Conservation (phyloP, 2,113 vertebrate genomes). For the Tinamus guttatus region DNA sequence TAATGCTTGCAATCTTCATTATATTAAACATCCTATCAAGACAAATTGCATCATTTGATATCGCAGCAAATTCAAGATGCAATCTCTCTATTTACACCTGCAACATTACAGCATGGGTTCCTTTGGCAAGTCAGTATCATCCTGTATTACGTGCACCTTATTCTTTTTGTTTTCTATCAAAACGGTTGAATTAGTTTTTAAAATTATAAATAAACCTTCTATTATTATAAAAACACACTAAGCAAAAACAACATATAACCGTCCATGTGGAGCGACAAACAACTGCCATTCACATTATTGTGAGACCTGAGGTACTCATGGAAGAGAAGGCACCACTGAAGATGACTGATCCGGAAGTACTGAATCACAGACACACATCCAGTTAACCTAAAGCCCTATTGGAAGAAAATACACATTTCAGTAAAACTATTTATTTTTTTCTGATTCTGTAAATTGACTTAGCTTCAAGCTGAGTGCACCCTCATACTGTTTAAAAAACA, state of each 20-base stretch:
- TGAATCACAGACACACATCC: constrained; percentile 14
- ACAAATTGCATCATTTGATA: not conserved
- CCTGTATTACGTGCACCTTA: not conserved
- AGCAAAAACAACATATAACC: constrained; percentile 58
- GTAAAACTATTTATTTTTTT: not conserved
- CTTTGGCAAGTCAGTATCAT: constrained; percentile 37
- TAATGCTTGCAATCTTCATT: not conserved
- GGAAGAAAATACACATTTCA: constrained; percentile 62
- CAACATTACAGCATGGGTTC: not conserved
- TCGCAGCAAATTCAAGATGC: not conserved
- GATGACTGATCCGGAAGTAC: not conserved
- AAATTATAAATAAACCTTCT: constrained; percentile 31
- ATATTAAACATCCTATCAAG: not conserved
- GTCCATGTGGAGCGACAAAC: constrained; percentile 38
- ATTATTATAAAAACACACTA: constrained; percentile 44
- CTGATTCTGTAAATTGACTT: not conserved
- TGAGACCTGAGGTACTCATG: constrained; percentile 65
- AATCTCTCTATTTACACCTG: not conserved
- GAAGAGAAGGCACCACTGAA: constrained; percentile 29
- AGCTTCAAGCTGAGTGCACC: not conserved
- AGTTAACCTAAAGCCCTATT: constrained; percentile 66
- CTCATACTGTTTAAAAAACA: not conserved
- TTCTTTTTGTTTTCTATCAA: constrained; percentile 12
- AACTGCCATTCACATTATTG: constrained; percentile 74
- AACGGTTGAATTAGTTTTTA: constrained; percentile 36